phyloP scores from a whole-genome alignment of 2,888 invertebrate genomes.

The Proisotoma minuta region DNA sequence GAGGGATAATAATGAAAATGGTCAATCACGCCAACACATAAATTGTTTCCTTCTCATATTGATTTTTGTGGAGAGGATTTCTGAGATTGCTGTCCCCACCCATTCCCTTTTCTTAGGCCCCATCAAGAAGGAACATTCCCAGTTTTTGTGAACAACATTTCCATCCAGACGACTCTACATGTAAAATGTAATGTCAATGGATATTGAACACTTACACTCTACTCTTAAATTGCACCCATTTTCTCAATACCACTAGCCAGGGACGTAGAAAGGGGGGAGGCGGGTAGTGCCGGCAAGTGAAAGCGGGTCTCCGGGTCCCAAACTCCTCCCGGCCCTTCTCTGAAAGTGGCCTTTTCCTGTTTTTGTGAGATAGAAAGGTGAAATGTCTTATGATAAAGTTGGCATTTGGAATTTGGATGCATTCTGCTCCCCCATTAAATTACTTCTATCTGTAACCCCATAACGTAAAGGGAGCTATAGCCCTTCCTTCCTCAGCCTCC shows the following conservation, averaged over 20 bases:
- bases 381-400: constrained; percentile 45
- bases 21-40: no score
- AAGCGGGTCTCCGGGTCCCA: not conserved
- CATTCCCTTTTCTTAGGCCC: no score
- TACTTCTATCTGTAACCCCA: not conserved
- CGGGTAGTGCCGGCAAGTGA: not conserved
- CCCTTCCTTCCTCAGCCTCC: not conserved
- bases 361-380: no score
- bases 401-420: constrained; percentile 45
- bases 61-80: no score
- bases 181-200: constrained; percentile 39
- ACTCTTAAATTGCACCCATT: not conserved
- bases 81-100: constrained; percentile 37
- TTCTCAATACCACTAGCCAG: not conserved
- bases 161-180: constrained; percentile 12
- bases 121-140: no score
- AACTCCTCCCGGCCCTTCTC: not conserved
- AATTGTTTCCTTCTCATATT: no score
- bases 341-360: no score
- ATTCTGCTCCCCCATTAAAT: constrained; percentile 8
- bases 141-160: constrained; percentile 21
- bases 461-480: no score
- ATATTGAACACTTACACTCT: constrained; percentile 22
- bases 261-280: not conserved
- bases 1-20: no score